Base-by-base conservation (phyloP, 2,113 vertebrate genomes). In the Caranx ignobilis region DNA sequence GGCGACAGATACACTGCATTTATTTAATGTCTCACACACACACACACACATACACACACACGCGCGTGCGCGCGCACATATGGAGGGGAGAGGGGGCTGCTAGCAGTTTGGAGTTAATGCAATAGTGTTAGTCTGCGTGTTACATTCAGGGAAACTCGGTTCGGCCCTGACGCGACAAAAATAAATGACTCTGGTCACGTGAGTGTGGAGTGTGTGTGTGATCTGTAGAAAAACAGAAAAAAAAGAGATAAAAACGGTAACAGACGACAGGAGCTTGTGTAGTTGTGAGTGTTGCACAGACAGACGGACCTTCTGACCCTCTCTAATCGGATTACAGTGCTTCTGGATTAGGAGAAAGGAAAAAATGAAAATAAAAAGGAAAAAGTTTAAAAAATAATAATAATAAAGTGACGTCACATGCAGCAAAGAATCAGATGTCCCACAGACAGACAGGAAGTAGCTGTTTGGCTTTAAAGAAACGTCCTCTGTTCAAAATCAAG, bases 371-470 rank as follows among this genome's bases (percentile, higher is more conserved):
- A 94, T 50, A 94, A 95, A 95, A 96, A 94, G 88, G 88, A 94
- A 96, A 95, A 81, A 93, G 91, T 96, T n/a, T n/a, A 94, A 26
- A 26, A 26, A 26, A 95, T 95, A 96, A 94, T 94, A 94, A 97
- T 97, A 97, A 96, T 96, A 97, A 97, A 95, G 96, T 96, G 96
- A 88, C 96, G 91, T 95, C 92, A 95, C 98, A 99, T 99, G 97
- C 97, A 97, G 95, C 96, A 97, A 97, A 97, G 62, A 96, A 96
- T 96, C 94, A 95, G 94, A 91, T 94, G 94, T 95, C 96, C 94
- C 96, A 94, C 93, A 91, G 95, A 94, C 95, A 61, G 90, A 95
- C 83, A 61, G 91, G 95, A 95, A 78, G 95, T 94, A 95, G 95
- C 94, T 93, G 96, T 93, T 43, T 95, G 95, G 95, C 94, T 95